phyloP scores from a whole-genome alignment of 1,140 invertebrate species.

The Drosophila insularis region DNA sequence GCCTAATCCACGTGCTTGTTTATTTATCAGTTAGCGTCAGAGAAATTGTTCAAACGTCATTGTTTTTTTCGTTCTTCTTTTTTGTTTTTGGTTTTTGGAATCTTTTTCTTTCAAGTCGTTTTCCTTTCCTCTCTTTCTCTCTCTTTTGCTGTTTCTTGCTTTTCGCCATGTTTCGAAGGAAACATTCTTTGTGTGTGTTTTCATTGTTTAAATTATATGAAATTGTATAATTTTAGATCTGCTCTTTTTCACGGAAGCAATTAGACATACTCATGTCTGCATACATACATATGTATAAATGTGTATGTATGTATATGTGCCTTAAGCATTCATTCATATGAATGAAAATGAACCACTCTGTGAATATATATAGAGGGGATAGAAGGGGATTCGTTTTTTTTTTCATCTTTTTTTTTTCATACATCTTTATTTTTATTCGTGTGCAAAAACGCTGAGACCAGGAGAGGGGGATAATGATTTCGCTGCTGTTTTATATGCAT shows the following conservation, averaged over 20 bases:
- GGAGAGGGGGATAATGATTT: slow-evolving; percentile 21
- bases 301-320: neutral
- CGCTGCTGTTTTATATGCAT: slow-evolving; percentile 42
- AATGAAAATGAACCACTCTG: slow-evolving; percentile 36
- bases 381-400: slow-evolving; percentile 32
- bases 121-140: neutral
- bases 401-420: neutral
- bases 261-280: slow-evolving; percentile 40
- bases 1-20: slow-evolving; percentile 68
- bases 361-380: neutral
- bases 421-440: slow-evolving; percentile 6
- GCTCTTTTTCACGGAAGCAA: slow-evolving; percentile 70
- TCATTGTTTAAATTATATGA: slow-evolving; percentile 43
- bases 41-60: slow-evolving; percentile 25
- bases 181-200: slow-evolving; percentile 3
- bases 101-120: slow-evolving; percentile 1
- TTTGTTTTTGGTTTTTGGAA: no score
- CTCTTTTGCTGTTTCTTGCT: slow-evolving; percentile 13
- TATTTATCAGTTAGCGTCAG: slow-evolving; percentile 44
- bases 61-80: slow-evolving; percentile 15
- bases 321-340: slow-evolving; percentile 36
- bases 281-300: slow-evolving; percentile 17
- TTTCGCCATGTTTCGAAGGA: slow-evolving; percentile 20
- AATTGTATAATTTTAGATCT: slow-evolving; percentile 42
- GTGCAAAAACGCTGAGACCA: slow-evolving; percentile 22